Conservation (phyloP, 2,113 vertebrate species). For the Muntiacus muntjak region DNA sequence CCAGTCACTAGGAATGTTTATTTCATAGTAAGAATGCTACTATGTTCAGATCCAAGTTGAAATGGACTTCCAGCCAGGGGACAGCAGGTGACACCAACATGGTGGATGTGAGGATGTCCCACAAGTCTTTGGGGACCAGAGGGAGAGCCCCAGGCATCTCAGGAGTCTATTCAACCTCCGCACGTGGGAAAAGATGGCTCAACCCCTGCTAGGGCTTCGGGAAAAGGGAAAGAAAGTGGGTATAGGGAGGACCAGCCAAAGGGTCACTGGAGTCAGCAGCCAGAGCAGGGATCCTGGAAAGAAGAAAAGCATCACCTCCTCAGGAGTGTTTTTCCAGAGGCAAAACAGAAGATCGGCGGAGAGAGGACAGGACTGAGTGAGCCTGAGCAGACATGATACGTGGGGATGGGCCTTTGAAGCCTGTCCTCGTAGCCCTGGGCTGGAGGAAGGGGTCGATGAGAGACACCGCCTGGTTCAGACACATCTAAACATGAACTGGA, state of each 20-base stretch:
- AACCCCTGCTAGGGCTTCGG: neutral
- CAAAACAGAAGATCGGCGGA: neutral
- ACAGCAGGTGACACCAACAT: neutral
- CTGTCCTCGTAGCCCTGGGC: rapidly evolving
- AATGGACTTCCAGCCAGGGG: neutral
- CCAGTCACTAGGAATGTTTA: neutral
- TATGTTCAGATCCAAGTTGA: neutral
- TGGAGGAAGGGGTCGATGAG: neutral
- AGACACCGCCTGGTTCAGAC: neutral
- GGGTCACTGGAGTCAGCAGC: neutral
- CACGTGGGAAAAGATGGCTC: neutral
- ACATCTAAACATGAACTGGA: neutral
- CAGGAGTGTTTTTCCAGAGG: neutral
- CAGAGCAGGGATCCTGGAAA: neutral
- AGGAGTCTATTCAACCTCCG: neutral
- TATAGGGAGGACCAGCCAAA: neutral
- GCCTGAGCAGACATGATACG: neutral
- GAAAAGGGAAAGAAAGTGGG: neutral
- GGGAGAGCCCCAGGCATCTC: neutral
- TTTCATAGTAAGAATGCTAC: neutral
- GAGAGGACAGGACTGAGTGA: neutral
- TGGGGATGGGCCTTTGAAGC: neutral
- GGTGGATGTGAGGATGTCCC: neutral
- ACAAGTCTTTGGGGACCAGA: neutral
- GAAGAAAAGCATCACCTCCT: neutral